Evolutionary conservation across 2,797 vertebrate species (phyloP).

Genomic region (Protonibea diacanthus): DNA sequence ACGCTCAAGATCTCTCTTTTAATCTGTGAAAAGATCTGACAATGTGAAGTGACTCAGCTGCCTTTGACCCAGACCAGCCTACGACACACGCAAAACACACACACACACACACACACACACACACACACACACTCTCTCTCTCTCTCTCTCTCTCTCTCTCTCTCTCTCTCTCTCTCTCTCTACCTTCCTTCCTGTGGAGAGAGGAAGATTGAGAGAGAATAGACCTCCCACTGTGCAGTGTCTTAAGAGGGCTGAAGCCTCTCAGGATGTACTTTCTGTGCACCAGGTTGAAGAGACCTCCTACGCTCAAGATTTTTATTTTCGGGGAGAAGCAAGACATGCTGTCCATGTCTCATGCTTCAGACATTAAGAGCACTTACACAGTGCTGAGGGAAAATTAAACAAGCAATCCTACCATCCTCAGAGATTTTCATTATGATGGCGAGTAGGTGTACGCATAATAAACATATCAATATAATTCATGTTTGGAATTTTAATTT

Average conservation of each 20-base stretch:
- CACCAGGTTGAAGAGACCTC: constrained; percentile 60
- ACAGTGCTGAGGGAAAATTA: constrained; percentile 8
- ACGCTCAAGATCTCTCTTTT: constrained; percentile 30
- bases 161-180: background rate
- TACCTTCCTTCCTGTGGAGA: constrained; percentile 32
- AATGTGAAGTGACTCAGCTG: constrained; percentile 55
- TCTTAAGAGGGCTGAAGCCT: constrained; percentile 70
- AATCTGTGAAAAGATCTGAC: constrained; percentile 57
- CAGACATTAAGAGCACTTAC: constrained; percentile 15
- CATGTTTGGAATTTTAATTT: no score
- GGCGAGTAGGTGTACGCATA: no score
- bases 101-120: constrained; percentile 32
- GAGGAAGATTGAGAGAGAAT: constrained; percentile 70
- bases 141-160: constrained; percentile 16
- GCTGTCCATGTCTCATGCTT: constrained; percentile 20
- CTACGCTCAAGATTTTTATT: constrained; percentile 48
- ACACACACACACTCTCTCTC: constrained; percentile 2
- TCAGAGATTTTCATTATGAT: constrained; percentile 9
- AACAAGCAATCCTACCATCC: background rate
- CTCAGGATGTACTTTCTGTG: constrained; percentile 62
- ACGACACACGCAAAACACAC: constrained; percentile 15
- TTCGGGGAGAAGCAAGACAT: constrained; percentile 21
- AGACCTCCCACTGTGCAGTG: constrained; percentile 64
- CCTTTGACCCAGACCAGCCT: constrained; percentile 57
- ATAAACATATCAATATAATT: no score